Evolutionary conservation across 1,140 invertebrate species (phyloP).

Genomic region (Ceratina australensis): DNA sequence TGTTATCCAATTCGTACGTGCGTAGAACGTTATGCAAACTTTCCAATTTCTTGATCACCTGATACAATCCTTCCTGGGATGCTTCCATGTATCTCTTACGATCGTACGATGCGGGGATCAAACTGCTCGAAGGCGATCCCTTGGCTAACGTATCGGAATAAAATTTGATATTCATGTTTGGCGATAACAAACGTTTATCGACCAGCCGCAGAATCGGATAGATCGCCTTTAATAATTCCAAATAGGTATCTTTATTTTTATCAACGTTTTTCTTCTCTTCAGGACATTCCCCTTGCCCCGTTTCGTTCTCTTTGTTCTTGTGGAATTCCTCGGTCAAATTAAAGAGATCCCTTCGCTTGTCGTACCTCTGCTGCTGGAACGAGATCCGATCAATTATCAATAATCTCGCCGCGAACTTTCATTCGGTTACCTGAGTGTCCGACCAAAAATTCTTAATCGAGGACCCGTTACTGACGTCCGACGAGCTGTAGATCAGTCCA

Average conservation of each 20-base stretch:
- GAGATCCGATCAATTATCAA: background rate
- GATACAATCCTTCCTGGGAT: constrained; percentile 52
- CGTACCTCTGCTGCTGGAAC: background rate
- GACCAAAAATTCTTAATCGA: constrained; percentile 13
- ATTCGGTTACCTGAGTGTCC: constrained; percentile 24
- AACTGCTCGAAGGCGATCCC: background rate
- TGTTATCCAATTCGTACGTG: constrained; percentile 45
- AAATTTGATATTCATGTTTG: constrained; percentile 27
- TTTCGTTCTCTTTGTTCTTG: background rate
- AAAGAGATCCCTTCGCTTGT: background rate
- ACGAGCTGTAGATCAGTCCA: constrained; percentile 5
- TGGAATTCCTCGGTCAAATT: background rate
- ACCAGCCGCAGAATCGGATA: background rate
- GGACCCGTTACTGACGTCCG: constrained; percentile 11
- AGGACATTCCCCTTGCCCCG: background rate
- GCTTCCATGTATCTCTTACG: background rate
- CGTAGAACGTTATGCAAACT: constrained; percentile 62
- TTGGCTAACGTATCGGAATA: constrained; percentile 4
- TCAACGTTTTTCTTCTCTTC: background rate
- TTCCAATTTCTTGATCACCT: constrained; percentile 61
- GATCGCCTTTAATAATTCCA: background rate
- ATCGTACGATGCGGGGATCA: background rate
- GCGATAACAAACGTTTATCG: background rate
- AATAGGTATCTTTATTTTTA: background rate
- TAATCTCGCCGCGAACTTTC: no score